Percentiles rank a stretch among this genome's conserved stretches.
phyloP scores from a whole-genome alignment of 2,113 vertebrate species.

The Ceyx margarethae region DNA sequence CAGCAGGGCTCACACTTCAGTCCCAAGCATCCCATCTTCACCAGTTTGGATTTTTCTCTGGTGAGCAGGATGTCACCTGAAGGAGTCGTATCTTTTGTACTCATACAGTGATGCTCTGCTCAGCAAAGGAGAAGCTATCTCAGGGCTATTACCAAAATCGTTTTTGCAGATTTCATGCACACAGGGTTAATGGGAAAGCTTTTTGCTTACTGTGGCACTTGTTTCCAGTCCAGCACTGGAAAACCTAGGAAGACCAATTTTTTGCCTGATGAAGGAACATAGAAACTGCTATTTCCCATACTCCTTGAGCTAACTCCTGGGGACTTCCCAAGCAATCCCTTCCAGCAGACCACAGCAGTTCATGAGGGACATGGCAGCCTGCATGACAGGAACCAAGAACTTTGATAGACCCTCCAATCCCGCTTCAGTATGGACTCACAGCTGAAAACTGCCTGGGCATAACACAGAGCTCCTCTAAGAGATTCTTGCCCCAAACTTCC shows the following conservation, averaged over 20 bases:
- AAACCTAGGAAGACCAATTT: background rate
- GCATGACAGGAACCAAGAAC: background rate
- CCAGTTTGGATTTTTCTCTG: background rate
- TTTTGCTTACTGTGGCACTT: background rate
- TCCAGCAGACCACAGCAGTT: accelerated
- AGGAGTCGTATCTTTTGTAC: background rate
- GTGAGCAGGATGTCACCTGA: background rate
- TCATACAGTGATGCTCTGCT: background rate
- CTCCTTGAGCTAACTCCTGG: background rate
- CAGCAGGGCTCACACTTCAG: background rate
- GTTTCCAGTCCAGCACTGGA: background rate
- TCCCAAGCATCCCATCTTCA: background rate
- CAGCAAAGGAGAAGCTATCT: background rate
- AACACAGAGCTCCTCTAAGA: background rate
- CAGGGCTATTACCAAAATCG: background rate
- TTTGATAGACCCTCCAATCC: background rate
- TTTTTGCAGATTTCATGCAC: background rate
- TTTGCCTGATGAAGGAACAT: background rate
- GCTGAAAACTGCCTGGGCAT: background rate
- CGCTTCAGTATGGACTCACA: background rate
- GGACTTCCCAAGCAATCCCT: background rate
- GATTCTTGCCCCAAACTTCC: background rate
- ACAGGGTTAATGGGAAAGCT: background rate
- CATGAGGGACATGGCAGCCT: background rate
- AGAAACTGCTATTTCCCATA: background rate